A percentile compares a stretch with the other conserved stretches of the same genome.
phyloP scores from a whole-genome alignment of 2,797 vertebrate genomes.

The Argya squamiceps region DNA sequence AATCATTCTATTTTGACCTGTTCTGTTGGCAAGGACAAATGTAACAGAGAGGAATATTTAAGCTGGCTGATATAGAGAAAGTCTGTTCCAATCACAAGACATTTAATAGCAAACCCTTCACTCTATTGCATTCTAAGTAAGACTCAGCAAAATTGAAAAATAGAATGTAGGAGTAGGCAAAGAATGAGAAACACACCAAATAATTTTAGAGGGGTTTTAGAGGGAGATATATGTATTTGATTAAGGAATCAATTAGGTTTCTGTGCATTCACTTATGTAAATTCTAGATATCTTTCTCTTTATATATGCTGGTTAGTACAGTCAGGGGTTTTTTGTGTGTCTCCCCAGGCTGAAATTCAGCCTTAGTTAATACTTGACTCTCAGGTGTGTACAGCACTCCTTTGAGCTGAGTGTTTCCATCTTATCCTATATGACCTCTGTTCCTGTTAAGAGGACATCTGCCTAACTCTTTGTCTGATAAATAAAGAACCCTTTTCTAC shows the following conservation, averaged over 20 bases:
- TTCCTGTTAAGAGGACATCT: neutral
- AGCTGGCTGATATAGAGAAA: neutral
- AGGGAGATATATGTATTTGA: neutral
- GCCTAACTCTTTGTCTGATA: neutral
- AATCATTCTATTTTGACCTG: neutral
- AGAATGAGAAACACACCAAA: rapidly evolving
- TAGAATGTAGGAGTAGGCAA: neutral
- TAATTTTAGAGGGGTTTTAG: neutral
- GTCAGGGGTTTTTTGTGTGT: neutral
- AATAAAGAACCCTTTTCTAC: neutral
- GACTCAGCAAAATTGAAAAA: neutral
- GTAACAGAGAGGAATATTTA: neutral
- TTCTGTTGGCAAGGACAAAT: neutral
- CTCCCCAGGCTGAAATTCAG: neutral
- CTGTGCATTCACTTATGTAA: neutral
- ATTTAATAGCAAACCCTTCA: neutral
- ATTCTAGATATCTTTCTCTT: neutral
- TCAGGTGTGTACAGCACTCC: neutral
- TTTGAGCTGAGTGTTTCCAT: neutral
- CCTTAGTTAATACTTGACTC: neutral
- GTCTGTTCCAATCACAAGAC: neutral
- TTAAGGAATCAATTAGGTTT: neutral
- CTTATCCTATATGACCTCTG: neutral
- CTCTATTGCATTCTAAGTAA: neutral
- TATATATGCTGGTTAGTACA: neutral